Evolutionary conservation across 2,113 vertebrate species (phyloP), one percentile per base, ranked within the genome.

Genomic region (Plotosus lineatus): DNA sequence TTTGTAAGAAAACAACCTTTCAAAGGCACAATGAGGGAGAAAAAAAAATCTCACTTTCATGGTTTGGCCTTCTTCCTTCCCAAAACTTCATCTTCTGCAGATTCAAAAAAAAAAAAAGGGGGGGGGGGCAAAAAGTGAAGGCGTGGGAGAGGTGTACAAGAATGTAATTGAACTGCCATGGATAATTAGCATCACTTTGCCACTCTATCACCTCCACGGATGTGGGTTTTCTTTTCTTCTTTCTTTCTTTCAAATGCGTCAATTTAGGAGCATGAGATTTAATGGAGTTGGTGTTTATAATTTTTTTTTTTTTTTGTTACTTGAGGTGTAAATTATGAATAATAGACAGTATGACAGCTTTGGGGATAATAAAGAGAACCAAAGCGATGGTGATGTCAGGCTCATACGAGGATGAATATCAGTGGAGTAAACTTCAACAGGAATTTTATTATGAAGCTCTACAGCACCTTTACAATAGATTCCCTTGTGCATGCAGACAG

Each of bases 141-240:
- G 88, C 38, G 80, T 66, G 83, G 84, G 85, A 73, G 83, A 89
- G 26, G 85, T 84, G 63, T 79, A 74, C 85, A 86, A 87, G 85
- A 88, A 89, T 36, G 89, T 90, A 92, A 93, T 91, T 91, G 90
- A 90, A 88, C 90, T 93, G 92, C 89, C 92, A 92, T 90, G 90
- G 92, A 87, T 12, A 86, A 86, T 93, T 89, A 92, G 86, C 83
- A 26, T 92, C 92, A 93, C 89, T 90, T 89, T 65, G 48, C 50
- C 90, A 90, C 81, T 92, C 86, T 89, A 87, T 83, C 89, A 90
- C 89, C 90, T 90, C 86, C 87, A 82, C 83, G n/a, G 63, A 82
- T 5, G 82, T 79, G 84, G 82, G 87, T 83, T 17, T 88, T 90
- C 91, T 83, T 82, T 88, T 83, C 14, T 88, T 90, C 91, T 83